Evolutionary conservation across 1,140 invertebrate genomes (phyloP).

Genomic region (Halyomorpha halys): DNA sequence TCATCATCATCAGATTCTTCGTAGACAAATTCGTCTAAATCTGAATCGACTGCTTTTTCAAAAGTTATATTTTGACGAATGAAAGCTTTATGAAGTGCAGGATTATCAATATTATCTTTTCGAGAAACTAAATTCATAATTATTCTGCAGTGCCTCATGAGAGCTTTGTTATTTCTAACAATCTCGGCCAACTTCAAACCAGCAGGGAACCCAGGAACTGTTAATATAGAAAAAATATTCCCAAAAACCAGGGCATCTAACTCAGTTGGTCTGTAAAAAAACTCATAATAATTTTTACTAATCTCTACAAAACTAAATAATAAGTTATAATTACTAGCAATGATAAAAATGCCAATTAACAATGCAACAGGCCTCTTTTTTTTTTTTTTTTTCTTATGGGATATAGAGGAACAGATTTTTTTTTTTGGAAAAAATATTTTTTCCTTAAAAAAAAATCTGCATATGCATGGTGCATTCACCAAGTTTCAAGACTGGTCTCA

Average conservation of each 20-base stretch:
- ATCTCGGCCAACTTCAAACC: slow-evolving; percentile 20
- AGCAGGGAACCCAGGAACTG: slow-evolving; percentile 8
- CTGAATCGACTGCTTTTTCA: not conserved
- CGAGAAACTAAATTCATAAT: slow-evolving; percentile 1
- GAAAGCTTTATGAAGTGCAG: not conserved
- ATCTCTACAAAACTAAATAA: too few species aligned
- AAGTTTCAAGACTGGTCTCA: too few species aligned
- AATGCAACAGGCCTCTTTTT: too few species aligned
- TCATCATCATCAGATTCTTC: slow-evolving; percentile 18
- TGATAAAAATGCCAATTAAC: too few species aligned
- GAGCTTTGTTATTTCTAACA: not conserved
- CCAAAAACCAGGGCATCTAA: slow-evolving; percentile 63
- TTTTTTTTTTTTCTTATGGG: too few species aligned
- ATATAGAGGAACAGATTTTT: too few species aligned
- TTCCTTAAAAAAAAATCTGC: too few species aligned
- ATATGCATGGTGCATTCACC: too few species aligned
- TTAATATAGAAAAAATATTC: slow-evolving; percentile 54
- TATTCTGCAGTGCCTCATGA: slow-evolving; percentile 17
- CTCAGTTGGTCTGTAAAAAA: slow-evolving; percentile 47
- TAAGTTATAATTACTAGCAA: slow-evolving; percentile 10
- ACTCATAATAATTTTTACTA: not conserved
- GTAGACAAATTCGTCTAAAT: slow-evolving; percentile 17
- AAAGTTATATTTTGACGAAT: not conserved
- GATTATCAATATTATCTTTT: not conserved
- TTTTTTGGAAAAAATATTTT: too few species aligned